Conservation (phyloP, 2,113 vertebrate genomes). For the Leucosticte australis region DNA sequence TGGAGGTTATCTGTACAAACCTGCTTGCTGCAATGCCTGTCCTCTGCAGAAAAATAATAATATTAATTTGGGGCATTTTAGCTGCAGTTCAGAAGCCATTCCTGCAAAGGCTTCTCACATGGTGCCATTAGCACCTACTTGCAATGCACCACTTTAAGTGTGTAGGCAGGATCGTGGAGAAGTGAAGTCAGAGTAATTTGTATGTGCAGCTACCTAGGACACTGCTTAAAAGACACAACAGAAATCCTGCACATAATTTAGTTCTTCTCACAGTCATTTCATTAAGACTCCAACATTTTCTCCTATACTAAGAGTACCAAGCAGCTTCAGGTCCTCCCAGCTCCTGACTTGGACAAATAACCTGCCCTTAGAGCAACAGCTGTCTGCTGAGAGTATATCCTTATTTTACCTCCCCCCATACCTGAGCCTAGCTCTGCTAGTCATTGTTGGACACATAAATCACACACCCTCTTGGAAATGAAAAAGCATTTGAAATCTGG, state of each 20-base stretch:
- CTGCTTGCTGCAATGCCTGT: background rate
- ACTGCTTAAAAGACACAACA: background rate
- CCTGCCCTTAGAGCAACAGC: background rate
- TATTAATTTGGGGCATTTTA: background rate
- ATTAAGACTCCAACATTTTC: background rate
- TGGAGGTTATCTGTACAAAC: background rate
- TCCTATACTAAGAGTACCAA: background rate
- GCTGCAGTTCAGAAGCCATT: background rate
- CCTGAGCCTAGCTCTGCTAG: background rate
- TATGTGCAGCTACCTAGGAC: background rate
- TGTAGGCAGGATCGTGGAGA: background rate
- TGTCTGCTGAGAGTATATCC: background rate
- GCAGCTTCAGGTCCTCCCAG: background rate
- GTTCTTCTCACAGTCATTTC: background rate
- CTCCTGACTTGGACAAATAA: background rate
- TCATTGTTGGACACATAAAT: background rate
- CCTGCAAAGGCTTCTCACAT: background rate
- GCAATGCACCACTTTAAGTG: background rate
- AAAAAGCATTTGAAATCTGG: background rate
- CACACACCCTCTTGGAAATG: background rate
- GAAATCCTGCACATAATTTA: background rate
- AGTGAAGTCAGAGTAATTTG: background rate
- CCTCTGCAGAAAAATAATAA: background rate
- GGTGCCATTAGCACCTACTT: background rate
- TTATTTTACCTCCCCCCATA: background rate